phyloP scores from a whole-genome alignment of 2,797 vertebrate genomes.

The Gymnoscopelus braueri region DNA sequence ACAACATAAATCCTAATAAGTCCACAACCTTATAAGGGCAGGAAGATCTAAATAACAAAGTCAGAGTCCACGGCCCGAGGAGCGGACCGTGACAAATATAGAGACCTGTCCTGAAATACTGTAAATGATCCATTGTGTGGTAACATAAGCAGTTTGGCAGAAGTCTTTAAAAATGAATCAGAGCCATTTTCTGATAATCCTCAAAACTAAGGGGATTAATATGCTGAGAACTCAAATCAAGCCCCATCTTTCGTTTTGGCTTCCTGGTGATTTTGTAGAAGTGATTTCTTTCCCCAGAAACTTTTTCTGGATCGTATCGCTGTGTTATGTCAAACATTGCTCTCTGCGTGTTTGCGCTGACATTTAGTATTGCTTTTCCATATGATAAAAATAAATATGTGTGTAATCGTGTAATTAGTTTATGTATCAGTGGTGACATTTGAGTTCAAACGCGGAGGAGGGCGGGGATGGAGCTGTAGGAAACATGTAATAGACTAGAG shows the following conservation, averaged over 20 bases:
- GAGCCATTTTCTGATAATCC: constrained; percentile 39
- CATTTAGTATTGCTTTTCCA: constrained; percentile 8
- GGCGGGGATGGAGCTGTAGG: constrained; percentile 29
- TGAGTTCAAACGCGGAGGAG: constrained; percentile 23
- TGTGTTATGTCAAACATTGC: constrained; percentile 1
- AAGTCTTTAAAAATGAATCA: not conserved
- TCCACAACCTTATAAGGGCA: no score
- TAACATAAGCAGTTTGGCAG: no score
- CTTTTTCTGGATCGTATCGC: no score
- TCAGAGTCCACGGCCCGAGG: no score
- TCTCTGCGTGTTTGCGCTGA: not conserved
- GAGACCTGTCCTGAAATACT: no score
- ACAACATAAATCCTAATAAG: no score
- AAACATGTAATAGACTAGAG: constrained; percentile 36
- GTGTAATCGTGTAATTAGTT: not conserved
- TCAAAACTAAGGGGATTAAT: constrained; percentile 18
- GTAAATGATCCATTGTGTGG: not conserved
- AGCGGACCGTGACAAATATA: no score
- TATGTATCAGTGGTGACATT: constrained; percentile 42
- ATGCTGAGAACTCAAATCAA: no score
- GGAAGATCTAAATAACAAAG: no score
- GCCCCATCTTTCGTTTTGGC: no score
- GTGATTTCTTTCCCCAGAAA: no score
- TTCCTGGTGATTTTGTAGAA: no score
- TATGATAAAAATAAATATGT: not conserved